phyloP scores from a whole-genome alignment of 2,113 vertebrate species.

The Acrocephalus arundinaceus region DNA sequence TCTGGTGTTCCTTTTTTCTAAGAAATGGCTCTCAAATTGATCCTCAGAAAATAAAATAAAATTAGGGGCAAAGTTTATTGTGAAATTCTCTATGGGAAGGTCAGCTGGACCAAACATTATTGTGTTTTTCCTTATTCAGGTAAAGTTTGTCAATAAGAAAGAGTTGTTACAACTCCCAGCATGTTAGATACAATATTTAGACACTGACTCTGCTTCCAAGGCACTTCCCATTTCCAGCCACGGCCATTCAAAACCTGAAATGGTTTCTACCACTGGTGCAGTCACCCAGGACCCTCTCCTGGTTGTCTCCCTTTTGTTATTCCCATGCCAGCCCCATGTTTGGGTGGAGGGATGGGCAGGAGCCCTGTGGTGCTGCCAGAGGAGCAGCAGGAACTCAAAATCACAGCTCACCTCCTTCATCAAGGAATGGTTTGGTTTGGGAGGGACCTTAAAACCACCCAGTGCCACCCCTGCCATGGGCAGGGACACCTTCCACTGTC shows the following conservation, averaged over 20 bases:
- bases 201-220: not conserved
- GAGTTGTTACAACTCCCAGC: fast-evolving
- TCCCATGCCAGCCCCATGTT: fast-evolving
- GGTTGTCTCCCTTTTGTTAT: fast-evolving
- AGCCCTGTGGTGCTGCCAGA: fast-evolving
- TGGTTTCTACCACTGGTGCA: fast-evolving
- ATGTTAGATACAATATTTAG: not conserved
- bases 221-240: not conserved
- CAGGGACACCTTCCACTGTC: not conserved
- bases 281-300: not conserved
- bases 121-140: not conserved
- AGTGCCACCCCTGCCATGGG: not conserved
- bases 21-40: not conserved
- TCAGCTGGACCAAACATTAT: not conserved
- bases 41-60: not conserved
- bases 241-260: not conserved
- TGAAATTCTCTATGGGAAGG: not conserved
- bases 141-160: not conserved
- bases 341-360: fast-evolving
- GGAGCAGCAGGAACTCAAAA: not conserved
- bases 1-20: not conserved
- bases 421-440: not conserved
- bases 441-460: not conserved
- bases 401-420: not conserved
- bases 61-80: not conserved